These are phyloP conservation scores for Speoplatyrhinus poulsoni DNA, from an alignment of 2,113 vertebrate species.

Conservation along the genomic window DNA sequence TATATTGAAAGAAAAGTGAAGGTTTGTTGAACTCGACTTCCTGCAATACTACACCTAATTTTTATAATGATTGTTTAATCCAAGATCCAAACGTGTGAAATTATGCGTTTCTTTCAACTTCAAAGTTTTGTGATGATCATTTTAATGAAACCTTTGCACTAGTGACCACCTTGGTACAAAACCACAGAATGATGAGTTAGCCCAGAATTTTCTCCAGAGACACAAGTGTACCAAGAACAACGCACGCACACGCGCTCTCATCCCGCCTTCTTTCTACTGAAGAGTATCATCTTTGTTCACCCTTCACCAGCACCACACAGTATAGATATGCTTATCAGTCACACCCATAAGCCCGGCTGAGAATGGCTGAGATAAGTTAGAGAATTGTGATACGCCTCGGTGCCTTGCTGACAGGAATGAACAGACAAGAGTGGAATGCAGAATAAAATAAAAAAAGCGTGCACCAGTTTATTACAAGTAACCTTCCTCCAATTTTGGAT, in stretches of 20 bases:
- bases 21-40: no score
- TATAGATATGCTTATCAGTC: slow-evolving; percentile 19
- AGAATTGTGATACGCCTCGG: background rate
- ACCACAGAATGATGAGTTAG: background rate
- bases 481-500: no score
- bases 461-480: no score
- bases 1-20: no score
- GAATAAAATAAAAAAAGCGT: no score
- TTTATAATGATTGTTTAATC: no score
- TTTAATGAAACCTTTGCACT: no score
- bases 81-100: no score
- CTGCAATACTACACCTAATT: no score
- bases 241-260: background rate
- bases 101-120: no score
- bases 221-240: slow-evolving; percentile 1
- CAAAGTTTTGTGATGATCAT: no score
- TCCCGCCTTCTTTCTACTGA: slow-evolving; percentile 42
- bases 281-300: slow-evolving; percentile 33
- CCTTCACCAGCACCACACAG: slow-evolving; percentile 29
- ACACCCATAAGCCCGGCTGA: slow-evolving; percentile 44
- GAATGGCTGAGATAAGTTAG: background rate
- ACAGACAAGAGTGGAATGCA: no score
- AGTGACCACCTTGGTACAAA: background rate
- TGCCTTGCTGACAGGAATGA: background rate
- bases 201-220: background rate